Evolutionary conservation across 1,140 invertebrate species (phyloP).

Genomic region (Procambarus virginalis): DNA sequence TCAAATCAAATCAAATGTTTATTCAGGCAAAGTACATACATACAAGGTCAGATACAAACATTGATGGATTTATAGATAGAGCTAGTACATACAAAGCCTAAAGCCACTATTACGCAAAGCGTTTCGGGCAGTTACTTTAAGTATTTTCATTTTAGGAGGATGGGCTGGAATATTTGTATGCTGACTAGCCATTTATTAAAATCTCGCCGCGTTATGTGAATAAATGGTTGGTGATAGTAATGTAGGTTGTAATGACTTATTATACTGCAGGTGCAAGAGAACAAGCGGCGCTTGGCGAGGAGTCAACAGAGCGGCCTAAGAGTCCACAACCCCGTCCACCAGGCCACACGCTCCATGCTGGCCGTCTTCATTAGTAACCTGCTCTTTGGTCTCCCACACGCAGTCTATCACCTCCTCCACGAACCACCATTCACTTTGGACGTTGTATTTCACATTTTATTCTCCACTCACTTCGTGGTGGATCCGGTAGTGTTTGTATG

Average conservation of each 20-base stretch:
- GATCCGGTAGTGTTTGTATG: slow-evolving; percentile 24
- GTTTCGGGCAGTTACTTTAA: no score
- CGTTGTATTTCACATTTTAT: not conserved
- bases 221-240: no score
- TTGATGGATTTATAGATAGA: no score
- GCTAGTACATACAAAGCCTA: no score
- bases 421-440: not conserved
- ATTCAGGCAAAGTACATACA: no score
- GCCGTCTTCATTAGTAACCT: slow-evolving; percentile 37
- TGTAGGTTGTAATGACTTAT: not conserved
- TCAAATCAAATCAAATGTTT: no score
- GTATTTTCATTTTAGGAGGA: no score
- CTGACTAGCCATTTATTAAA: no score
- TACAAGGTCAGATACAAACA: no score
- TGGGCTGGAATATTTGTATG: no score
- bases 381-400: slow-evolving; percentile 9
- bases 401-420: slow-evolving; percentile 17
- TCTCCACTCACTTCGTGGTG: slow-evolving; percentile 17
- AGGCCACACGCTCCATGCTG: slow-evolving; percentile 30
- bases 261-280: not conserved
- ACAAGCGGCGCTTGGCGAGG: slow-evolving; percentile 23
- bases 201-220: not conserved
- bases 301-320: not conserved
- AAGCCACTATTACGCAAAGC: no score
- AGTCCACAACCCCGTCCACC: not conserved